Evolutionary conservation across 2,888 invertebrate genomes (phyloP), one percentile per base, ranked within the genome.

Genomic region (Cerceris ruficornis): DNA sequence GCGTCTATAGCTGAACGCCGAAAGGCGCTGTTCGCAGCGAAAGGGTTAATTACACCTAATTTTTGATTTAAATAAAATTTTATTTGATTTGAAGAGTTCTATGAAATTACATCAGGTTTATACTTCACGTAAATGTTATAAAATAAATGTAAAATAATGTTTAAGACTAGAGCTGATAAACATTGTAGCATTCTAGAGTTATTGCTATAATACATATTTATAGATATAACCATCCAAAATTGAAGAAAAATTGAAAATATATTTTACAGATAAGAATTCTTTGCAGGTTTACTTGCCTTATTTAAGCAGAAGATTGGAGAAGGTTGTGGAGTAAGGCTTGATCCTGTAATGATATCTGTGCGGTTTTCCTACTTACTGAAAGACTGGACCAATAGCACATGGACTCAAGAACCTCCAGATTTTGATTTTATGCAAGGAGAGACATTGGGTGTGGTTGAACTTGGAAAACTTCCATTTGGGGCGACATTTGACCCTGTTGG

Each of bases 231-330:
- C 39, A 57, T 7, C 2, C 8, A 57, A 2, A 57, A 4, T 41
- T 59, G 1, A 7, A 55, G 6, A 46, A 42, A 17, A 17, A 5
- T 11, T 8, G 15, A 0, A 43, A 11, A 59, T 62, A 41, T 57
- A 14, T 61, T 66, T 74, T 39, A 71, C 14, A 69, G 7, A 65
- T 42, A 60, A 28, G 0, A 9, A 43, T 75, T 69, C 39, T 69
- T 81, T 77, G 13, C 65, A 88, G 95, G 95, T 4, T 93, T 99
- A 62, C 93, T 98, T 52, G 95, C 96, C 86, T 93, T 99, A 79
- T 99, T 99, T 91, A 98, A 98, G 93, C 96, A 96, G 39, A 99
- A 97, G 94, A 95, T 96, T 90, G 95, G 96, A n/a, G 89, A 91
- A 75, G 87, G 90, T 55, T 88, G 86, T 43, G 85, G 88, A 14